Evolutionary conservation across 2,888 invertebrate genomes (phyloP).

Genomic region (Lepidocyrtoides sp.): DNA sequence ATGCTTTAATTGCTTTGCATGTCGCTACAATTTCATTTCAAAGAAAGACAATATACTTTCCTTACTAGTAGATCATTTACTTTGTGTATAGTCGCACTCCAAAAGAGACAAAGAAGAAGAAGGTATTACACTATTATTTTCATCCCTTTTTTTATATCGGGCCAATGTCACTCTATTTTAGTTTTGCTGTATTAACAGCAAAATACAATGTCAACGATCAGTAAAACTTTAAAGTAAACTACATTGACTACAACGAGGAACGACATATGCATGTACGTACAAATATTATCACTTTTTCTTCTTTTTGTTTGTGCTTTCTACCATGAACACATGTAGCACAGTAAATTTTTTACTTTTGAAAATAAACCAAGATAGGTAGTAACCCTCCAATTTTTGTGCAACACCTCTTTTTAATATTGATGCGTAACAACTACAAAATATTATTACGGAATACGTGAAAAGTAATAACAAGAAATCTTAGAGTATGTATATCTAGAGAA

Average conservation of each 20-base stretch:
- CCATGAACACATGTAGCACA: conserved; percentile 37
- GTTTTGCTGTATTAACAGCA: background rate
- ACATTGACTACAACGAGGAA: too few species aligned
- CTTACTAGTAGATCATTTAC: background rate
- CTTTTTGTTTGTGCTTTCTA: conserved; percentile 22
- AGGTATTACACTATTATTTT: background rate
- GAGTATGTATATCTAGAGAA: background rate
- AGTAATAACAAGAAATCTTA: conserved; percentile 24
- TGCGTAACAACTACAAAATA: conserved; percentile 12
- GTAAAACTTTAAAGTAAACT: background rate
- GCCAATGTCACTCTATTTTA: too few species aligned
- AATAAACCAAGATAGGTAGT: background rate
- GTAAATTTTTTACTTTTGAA: background rate
- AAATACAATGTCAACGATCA: conserved; percentile 14
- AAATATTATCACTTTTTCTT: background rate
- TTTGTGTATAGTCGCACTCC: background rate
- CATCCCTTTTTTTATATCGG: too few species aligned
- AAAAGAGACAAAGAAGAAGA: background rate
- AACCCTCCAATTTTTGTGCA: conserved; percentile 25
- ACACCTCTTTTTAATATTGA: background rate
- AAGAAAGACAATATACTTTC: conserved; percentile 13
- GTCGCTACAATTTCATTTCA: conserved; percentile 35
- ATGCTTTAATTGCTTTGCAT: conserved; percentile 74
- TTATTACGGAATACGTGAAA: conserved; percentile 29
- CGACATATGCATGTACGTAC: too few species aligned